Evolutionary conservation across 2,113 vertebrate species (phyloP).

Genomic region (Poeciliopsis prolifica): DNA sequence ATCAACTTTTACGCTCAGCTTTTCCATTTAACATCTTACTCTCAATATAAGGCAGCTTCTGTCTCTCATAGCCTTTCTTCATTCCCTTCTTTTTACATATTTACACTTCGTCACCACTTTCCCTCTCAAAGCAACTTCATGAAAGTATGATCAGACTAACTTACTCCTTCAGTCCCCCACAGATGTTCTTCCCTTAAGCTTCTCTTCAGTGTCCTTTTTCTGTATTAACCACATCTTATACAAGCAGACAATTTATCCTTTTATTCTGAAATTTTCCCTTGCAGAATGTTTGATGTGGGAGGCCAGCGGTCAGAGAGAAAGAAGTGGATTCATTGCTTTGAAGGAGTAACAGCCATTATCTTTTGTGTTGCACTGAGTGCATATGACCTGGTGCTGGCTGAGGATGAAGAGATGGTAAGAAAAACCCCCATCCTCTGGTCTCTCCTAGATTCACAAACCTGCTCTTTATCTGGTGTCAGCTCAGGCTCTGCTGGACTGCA

Average conservation of each 20-base stretch:
- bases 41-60: slow-evolving; percentile 1
- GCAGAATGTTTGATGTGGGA: slow-evolving; percentile 96
- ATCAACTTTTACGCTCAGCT: slow-evolving; percentile 1
- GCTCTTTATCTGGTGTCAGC: slow-evolving; percentile 4
- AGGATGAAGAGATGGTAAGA: slow-evolving; percentile 99
- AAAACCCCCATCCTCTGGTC: background rate
- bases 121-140: slow-evolving; percentile 41
- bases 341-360: slow-evolving; percentile 98
- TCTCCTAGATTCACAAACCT: slow-evolving; percentile 14
- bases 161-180: slow-evolving; percentile 1
- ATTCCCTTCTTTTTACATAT: slow-evolving; percentile 17
- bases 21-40: slow-evolving; percentile 2
- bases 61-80: background rate
- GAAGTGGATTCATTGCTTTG: slow-evolving; percentile 98
- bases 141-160: slow-evolving; percentile 61
- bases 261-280: slow-evolving; percentile 28
- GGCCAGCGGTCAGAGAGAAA: slow-evolving; percentile 93
- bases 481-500: slow-evolving; percentile 2
- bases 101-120: slow-evolving; percentile 17
- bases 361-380: slow-evolving; percentile 97
- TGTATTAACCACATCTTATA: slow-evolving; percentile 10
- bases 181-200: slow-evolving; percentile 12
- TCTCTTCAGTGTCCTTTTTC: background rate
- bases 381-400: slow-evolving; percentile 96
- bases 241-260: slow-evolving; percentile 12